Evolutionary conservation across 2,888 invertebrate genomes (phyloP).

Genomic region (Latrodectus hesperus): DNA sequence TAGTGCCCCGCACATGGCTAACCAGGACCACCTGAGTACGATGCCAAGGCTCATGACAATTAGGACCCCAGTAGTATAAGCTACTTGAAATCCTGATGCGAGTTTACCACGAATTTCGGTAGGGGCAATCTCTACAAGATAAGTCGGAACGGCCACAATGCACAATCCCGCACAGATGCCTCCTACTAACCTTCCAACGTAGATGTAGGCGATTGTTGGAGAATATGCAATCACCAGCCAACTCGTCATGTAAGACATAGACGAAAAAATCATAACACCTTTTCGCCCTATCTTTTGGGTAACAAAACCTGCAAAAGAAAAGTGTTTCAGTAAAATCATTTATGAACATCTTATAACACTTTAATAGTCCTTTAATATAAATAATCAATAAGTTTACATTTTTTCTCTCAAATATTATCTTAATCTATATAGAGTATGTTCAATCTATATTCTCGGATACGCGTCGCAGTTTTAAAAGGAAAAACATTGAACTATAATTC

Average conservation of each 20-base stretch:
- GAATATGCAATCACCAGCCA: conserved; percentile 73
- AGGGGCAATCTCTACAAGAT: conserved; percentile 69
- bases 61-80: conserved; percentile 65
- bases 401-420: too few species aligned
- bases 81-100: conserved; percentile 66
- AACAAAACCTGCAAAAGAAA: conserved; percentile 44
- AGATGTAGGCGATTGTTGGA: conserved; percentile 19
- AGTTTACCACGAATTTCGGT: conserved; percentile 63
- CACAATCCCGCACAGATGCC: conserved; percentile 66
- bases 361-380: too few species aligned
- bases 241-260: conserved; percentile 74
- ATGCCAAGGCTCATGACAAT: conserved; percentile 56
- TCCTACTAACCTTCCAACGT: conserved; percentile 54
- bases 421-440: too few species aligned
- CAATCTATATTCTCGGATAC: too few species aligned
- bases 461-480: too few species aligned
- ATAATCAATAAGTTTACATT: too few species aligned
- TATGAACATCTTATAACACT: too few species aligned
- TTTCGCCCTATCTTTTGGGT: conserved; percentile 73
- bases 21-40: conserved; percentile 60
- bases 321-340: too few species aligned
- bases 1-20: conserved; percentile 55
- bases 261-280: conserved; percentile 70
- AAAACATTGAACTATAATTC: too few species aligned
- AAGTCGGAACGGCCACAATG: conserved; percentile 67